Evolutionary conservation across 2,797 vertebrate species (phyloP), one percentile per base, ranked within the genome.

Genomic region (Calcarius lapponicus): DNA sequence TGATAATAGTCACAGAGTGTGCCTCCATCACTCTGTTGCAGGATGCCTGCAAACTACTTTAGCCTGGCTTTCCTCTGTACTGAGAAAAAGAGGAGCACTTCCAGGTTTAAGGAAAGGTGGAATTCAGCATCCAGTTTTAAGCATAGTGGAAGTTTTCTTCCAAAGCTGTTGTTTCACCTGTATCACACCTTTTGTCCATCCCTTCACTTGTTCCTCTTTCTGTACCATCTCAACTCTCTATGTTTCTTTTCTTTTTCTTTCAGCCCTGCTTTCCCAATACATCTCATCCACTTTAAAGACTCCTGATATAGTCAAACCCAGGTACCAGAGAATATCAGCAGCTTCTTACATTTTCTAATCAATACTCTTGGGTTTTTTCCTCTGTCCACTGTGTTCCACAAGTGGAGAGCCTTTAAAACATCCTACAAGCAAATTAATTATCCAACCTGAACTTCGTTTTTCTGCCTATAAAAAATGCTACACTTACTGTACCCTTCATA

Each of bases 321-420:
- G 21, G 13, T 53, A 47, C 8, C 5, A 53, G 32, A 16, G 40
- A 72, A 42, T 48, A 66, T 28, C 40, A 64, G 31, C 21, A 65
- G 7, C 9, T 76, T 90, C 38, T 64, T 50, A 36, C 4, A 54
- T 67, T 78, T 85, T 92, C 67, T 9, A 32, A 47, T 53, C 50
- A 90, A 74, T 31, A 57, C 7, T 65, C 13, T 29, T 54, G 6
- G 1, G 18, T 42, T 87, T 91, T 86, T 72, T 11, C 36, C 12
- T 86, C 61, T 69, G 38, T 56, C 50, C 18, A 22, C 48, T 45
- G 19, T 43, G 34, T 88, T 92, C 91, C 87, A 88, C 80, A 69
- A 65, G n/a, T 88, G 57, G 82, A 90, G 50, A 28, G 80, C 61
- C 90, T 86, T 96, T 92, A 80, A 94, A 90, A 4, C 11, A 86